phyloP scores from a whole-genome alignment of 2,888 invertebrate genomes.

The Leptinotarsa rubiginosa region DNA sequence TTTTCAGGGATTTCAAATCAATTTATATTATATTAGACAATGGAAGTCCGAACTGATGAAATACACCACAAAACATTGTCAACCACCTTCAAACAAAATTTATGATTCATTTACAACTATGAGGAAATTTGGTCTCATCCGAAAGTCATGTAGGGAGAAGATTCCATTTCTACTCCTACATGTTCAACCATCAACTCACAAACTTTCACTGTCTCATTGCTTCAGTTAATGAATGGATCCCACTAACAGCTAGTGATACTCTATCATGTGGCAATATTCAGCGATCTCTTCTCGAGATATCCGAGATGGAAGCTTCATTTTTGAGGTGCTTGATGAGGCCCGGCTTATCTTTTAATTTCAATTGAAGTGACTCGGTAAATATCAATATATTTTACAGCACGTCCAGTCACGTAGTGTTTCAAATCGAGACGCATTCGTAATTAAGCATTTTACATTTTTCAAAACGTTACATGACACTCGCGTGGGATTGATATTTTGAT shows the following conservation, averaged over 20 bases:
- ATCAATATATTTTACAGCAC: conserved; percentile 34
- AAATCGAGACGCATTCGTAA: conserved; percentile 34
- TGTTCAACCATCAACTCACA: neutral
- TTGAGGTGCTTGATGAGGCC: conserved; percentile 30
- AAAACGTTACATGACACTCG: conserved; percentile 12
- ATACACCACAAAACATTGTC: no score
- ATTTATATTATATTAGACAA: no score
- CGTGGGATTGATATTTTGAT: conserved; percentile 17
- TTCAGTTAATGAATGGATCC: conserved; percentile 20
- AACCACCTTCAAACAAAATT: no score
- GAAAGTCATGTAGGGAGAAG: neutral
- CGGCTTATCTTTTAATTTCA: conserved; percentile 38
- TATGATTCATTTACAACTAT: no score
- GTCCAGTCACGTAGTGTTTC: conserved; percentile 34
- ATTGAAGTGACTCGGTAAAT: conserved; percentile 38
- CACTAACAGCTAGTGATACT: conserved; percentile 3
- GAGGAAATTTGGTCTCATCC: no score
- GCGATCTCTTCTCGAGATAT: conserved; percentile 6
- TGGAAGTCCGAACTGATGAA: no score
- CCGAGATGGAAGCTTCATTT: conserved; percentile 25
- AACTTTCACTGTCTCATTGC: conserved; percentile 25
- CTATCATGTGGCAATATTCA: conserved; percentile 9
- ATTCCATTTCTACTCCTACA: neutral
- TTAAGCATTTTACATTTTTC: conserved; percentile 35
- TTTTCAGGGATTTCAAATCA: no score